phyloP scores from a whole-genome alignment of 2,888 invertebrate genomes.

The Elysia crispata region DNA sequence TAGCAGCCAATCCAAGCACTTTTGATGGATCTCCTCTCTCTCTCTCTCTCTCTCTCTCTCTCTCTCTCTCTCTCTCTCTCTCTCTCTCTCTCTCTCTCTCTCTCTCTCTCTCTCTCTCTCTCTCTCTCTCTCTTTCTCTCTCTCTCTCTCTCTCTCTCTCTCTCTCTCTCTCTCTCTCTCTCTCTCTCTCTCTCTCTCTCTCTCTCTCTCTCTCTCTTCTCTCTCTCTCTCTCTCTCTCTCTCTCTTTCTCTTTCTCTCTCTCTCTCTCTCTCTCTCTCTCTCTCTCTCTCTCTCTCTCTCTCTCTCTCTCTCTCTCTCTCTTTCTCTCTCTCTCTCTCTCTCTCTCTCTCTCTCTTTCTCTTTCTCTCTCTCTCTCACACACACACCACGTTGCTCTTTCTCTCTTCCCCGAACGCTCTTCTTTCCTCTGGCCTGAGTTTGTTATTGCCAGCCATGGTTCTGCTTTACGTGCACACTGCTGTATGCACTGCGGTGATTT shows the following conservation, averaged over 20 bases:
- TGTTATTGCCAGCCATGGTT: too few relatives aligned
- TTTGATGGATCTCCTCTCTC: too few relatives aligned
- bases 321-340: conserved; percentile 14
- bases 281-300: background rate
- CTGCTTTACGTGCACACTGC: too few relatives aligned
- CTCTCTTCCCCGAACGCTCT: too few relatives aligned
- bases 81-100: too few relatives aligned
- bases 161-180: conserved; percentile 25
- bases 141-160: conserved; percentile 26
- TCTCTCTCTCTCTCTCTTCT: too few relatives aligned
- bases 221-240: too few relatives aligned
- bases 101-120: background rate
- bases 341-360: conserved; percentile 16
- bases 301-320: conserved; percentile 29
- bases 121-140: background rate
- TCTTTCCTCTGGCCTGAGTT: too few relatives aligned
- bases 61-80: too few relatives aligned
- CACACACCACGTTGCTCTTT: background rate
- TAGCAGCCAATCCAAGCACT: too few relatives aligned
- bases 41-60: too few relatives aligned
- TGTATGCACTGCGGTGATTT: too few relatives aligned
- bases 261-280: background rate
- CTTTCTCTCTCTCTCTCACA: conserved; percentile 3
- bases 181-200: background rate
- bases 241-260: background rate